Evolutionary conservation across 2,113 vertebrate genomes (phyloP).

Genomic region (Albula goreensis): DNA sequence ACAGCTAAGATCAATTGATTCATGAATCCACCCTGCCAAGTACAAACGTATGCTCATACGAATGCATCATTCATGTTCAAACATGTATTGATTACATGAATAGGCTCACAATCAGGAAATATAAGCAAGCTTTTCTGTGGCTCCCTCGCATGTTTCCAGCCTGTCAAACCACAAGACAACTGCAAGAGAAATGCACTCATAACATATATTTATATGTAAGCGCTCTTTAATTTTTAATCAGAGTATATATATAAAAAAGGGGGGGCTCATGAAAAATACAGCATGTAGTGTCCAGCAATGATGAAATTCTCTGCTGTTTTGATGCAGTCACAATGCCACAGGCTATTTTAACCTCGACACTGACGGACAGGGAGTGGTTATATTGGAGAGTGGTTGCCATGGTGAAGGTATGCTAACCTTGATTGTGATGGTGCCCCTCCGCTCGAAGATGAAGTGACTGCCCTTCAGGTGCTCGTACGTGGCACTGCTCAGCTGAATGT

Average conservation of each 20-base stretch:
- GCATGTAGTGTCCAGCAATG: not conserved
- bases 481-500: conserved; percentile 71
- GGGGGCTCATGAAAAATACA: no score
- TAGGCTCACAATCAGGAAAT: no score
- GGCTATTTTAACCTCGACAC: not conserved
- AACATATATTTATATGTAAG: no score
- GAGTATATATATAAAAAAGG: no score
- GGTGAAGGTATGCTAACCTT: conserved; percentile 56
- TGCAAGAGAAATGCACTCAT: no score
- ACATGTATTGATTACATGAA: not conserved
- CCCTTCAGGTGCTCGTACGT: conserved; percentile 72
- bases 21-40: not conserved
- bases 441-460: conserved; percentile 73
- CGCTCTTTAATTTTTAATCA: no score
- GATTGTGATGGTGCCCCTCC: conserved; percentile 69
- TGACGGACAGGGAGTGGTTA: not conserved
- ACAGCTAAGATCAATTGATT: not conserved
- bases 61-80: no score
- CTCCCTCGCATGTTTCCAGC: no score
- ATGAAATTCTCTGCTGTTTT: not conserved
- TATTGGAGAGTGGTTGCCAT: conserved; percentile 8
- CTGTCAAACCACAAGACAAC: no score
- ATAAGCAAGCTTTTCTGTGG: no score
- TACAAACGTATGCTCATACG: no score
- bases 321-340: not conserved